phyloP scores from a whole-genome alignment of 2,113 vertebrate genomes.

The Pitta sordida region DNA sequence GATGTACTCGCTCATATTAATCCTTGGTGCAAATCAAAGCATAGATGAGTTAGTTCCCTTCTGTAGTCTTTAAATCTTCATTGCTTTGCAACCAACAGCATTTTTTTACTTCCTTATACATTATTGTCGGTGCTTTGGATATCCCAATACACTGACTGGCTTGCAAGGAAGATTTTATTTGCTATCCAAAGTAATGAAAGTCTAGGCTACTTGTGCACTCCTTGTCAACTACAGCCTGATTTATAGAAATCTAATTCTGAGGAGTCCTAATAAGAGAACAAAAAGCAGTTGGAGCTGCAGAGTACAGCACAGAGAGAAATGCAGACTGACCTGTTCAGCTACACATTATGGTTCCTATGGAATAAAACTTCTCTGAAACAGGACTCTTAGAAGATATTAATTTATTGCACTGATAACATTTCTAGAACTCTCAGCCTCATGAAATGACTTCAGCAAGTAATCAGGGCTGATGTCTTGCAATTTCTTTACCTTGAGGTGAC shows the following conservation, averaged over 20 bases:
- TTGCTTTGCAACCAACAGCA: neutral
- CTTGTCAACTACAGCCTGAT: neutral
- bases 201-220: neutral
- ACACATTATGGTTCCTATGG: neutral
- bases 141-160: neutral
- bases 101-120: neutral
- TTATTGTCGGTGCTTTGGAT: neutral
- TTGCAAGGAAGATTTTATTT: neutral
- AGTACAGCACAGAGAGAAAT: neutral
- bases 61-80: neutral
- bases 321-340: neutral
- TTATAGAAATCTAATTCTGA: neutral
- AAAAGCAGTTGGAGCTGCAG: neutral
- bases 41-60: neutral
- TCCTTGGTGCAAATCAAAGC: accelerated
- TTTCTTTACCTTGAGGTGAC: neutral
- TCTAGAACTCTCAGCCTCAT: neutral
- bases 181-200: neutral
- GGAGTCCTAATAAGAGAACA: neutral
- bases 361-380: neutral
- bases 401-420: neutral
- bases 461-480: neutral
- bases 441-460: neutral
- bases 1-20: neutral
- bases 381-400: neutral